phyloP scores from a whole-genome alignment of 2,113 vertebrate genomes.

The Connochaetes taurinus region DNA sequence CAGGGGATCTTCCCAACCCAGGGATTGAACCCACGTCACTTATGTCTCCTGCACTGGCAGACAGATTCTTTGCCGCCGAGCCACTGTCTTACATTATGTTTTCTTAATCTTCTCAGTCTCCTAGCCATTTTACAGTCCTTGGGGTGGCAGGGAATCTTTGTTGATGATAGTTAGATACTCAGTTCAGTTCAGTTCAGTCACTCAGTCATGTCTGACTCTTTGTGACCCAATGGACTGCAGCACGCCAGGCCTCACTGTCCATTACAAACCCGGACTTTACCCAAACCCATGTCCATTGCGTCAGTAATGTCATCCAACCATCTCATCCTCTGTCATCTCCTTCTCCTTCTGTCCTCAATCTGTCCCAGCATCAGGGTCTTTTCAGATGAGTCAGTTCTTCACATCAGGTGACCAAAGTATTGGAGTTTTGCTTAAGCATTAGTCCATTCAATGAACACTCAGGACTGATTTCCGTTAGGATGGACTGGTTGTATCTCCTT shows the following conservation, averaged over 20 bases:
- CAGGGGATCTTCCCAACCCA: neutral
- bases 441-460: neutral
- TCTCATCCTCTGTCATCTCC: neutral
- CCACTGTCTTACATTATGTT: accelerated
- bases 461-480: neutral
- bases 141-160: neutral
- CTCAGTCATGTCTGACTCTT: neutral
- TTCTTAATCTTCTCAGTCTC: neutral
- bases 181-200: neutral
- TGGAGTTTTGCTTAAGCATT: neutral
- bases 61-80: neutral
- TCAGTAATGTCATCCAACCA: neutral
- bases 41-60: neutral
- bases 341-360: neutral
- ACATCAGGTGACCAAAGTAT: neutral
- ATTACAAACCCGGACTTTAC: neutral
- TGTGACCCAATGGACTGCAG: neutral
- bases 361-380: neutral
- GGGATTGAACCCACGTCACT: accelerated
- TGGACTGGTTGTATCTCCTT: neutral
- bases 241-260: neutral
- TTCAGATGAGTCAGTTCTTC: neutral
- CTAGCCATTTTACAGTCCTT: neutral
- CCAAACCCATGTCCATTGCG: accelerated
- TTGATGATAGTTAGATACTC: neutral